Evolutionary conservation across 2,797 vertebrate genomes (phyloP).

Genomic region (Sarcoramphus papa): DNA sequence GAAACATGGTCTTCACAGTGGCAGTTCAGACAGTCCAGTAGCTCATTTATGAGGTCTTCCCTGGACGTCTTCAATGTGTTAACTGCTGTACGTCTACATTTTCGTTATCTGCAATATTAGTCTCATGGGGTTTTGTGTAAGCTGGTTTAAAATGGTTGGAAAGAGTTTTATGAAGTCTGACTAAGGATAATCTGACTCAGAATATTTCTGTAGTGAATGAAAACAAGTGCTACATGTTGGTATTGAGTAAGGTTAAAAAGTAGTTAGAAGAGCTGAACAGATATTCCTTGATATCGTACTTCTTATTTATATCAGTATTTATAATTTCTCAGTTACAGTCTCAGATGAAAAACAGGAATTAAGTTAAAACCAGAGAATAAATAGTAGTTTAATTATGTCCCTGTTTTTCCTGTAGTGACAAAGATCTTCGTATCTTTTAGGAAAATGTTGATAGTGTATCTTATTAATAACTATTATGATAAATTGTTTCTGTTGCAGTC

Average conservation of each 20-base stretch:
- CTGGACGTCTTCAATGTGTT: neutral
- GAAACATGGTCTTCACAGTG: neutral
- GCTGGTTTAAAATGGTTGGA: neutral
- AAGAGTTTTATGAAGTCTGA: neutral
- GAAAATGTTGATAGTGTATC: neutral
- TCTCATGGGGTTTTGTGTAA: neutral
- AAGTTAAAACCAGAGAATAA: neutral
- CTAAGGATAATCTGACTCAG: neutral
- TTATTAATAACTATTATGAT: neutral
- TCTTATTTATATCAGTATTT: neutral
- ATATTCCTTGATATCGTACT: neutral
- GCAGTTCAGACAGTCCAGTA: neutral
- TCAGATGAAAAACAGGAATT: neutral
- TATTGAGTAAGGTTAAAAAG: neutral
- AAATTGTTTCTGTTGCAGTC: neutral
- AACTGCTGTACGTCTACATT: neutral
- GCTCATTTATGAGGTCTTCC: neutral
- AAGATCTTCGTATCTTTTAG: neutral
- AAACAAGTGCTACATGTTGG: neutral
- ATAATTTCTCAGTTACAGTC: neutral
- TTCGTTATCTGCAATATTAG: neutral
- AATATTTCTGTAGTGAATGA: neutral
- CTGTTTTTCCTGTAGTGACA: neutral
- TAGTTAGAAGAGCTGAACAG: neutral
- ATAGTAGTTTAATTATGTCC: fast-evolving